Conservation (phyloP, 2,113 vertebrate genomes). For the Piaya cayana region DNA sequence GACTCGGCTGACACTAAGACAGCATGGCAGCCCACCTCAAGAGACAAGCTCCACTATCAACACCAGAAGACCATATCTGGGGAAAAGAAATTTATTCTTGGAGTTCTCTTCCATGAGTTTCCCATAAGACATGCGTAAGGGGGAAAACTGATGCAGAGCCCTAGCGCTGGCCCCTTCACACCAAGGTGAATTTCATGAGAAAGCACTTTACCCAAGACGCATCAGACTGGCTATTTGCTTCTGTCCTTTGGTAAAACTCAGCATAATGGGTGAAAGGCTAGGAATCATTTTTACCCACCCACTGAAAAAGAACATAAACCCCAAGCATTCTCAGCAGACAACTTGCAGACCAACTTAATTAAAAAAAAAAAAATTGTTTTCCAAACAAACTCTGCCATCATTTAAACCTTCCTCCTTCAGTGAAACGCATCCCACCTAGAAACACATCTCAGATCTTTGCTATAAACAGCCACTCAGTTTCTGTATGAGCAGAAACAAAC, state of each 20-base stretch:
- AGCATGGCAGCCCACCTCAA: neutral
- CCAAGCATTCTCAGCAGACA: slow-evolving; percentile 24
- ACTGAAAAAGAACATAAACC: neutral
- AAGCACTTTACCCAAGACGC: slow-evolving; percentile 27
- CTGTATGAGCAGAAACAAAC: slow-evolving; percentile 37
- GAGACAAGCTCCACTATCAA: neutral
- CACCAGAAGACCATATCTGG: neutral
- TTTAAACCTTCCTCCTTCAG: slow-evolving; percentile 39
- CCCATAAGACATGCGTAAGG: neutral
- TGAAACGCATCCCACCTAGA: slow-evolving; percentile 33
- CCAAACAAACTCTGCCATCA: slow-evolving; percentile 43
- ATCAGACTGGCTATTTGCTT: slow-evolving; percentile 65
- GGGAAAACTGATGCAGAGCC: neutral
- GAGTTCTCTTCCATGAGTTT: neutral
- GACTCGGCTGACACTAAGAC: neutral
- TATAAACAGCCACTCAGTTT: slow-evolving; percentile 51
- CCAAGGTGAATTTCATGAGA: neutral
- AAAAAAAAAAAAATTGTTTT: neutral
- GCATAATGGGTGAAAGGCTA: slow-evolving; percentile 27
- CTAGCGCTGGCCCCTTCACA: neutral
- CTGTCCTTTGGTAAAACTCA: slow-evolving; percentile 50
- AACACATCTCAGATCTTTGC: slow-evolving; percentile 61
- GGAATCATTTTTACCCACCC: neutral
- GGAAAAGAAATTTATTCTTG: neutral
- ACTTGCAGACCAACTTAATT: slow-evolving; percentile 6